A percentile compares a stretch with the other conserved stretches of the same genome.
phyloP scores from a whole-genome alignment of 1,140 invertebrate species.

The Procambarus clarkii region DNA sequence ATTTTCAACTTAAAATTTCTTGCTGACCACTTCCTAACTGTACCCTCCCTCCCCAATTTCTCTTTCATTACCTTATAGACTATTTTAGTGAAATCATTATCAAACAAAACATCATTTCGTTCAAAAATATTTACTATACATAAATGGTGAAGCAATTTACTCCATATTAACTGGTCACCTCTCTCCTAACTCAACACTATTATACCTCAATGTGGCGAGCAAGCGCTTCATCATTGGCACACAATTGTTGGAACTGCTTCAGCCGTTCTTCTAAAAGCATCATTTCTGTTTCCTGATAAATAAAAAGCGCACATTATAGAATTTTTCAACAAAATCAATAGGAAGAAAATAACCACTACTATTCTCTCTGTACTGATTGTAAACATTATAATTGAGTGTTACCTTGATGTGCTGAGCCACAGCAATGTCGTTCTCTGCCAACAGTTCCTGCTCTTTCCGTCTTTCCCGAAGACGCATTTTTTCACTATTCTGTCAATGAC shows the following conservation, averaged over 20 bases:
- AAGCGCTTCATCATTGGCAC: background rate
- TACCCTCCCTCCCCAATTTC: too few species aligned
- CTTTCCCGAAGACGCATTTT: background rate
- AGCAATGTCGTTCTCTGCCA: background rate
- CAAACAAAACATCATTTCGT: too few species aligned
- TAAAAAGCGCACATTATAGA: background rate
- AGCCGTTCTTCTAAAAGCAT: background rate
- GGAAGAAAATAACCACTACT: background rate
- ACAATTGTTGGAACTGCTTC: background rate
- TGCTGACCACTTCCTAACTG: too few species aligned
- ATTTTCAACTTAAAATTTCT: too few species aligned
- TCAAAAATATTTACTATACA: too few species aligned
- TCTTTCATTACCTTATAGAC: too few species aligned
- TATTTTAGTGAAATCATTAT: too few species aligned
- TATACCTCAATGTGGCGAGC: slow-evolving; percentile 8
- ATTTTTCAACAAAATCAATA: background rate
- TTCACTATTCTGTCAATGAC: background rate
- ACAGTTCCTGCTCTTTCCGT: background rate
- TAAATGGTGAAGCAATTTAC: too few species aligned
- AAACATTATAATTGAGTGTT: background rate
- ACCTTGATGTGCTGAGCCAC: background rate
- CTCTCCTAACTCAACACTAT: background rate
- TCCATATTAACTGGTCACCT: background rate
- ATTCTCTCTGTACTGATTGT: background rate
- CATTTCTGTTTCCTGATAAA: slow-evolving; percentile 12